A percentile compares a stretch with the other conserved stretches of the same genome.
These are phyloP conservation scores for Meloidogyne exigua DNA, from an alignment of 1,140 invertebrate genomes.

Conservation along the genomic window DNA sequence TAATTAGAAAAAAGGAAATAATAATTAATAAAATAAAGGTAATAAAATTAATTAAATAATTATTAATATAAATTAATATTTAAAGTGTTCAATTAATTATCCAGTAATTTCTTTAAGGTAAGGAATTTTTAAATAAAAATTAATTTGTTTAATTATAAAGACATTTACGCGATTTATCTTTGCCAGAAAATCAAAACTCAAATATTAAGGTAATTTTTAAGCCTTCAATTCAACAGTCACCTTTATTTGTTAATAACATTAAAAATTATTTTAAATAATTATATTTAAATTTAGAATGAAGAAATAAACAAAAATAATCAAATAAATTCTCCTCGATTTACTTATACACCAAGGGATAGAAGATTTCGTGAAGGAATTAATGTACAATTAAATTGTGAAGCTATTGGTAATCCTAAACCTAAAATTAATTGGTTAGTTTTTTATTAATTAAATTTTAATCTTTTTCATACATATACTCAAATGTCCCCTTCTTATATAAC, in stretches of 20 bases:
- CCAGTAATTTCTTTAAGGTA: not conserved
- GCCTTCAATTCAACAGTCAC: not conserved
- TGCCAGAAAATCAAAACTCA: not conserved
- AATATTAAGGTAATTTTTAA: not conserved
- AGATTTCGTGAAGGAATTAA: slow-evolving; percentile 54
- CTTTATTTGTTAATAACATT: not conserved
- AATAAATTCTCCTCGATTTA: slow-evolving; percentile 44
- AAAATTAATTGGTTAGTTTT: slow-evolving; percentile 48
- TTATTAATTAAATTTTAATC: no score
- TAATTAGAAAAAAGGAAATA: not conserved
- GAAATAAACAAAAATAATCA: not conserved
- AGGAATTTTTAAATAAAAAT: not conserved
- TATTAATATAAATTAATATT: not conserved
- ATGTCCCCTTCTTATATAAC: no score
- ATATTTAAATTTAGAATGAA: not conserved
- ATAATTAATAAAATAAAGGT: not conserved
- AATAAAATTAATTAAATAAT: not conserved
- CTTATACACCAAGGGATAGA: slow-evolving; percentile 51
- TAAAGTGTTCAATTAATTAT: slow-evolving; percentile 2
- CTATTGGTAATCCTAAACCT: slow-evolving; percentile 51
- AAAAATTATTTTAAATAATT: not conserved
- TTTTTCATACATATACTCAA: no score
- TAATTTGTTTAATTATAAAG: not conserved
- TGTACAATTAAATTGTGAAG: slow-evolving; percentile 56
- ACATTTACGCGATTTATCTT: not conserved